A percentile compares a stretch with the other conserved stretches of the same genome.
phyloP scores from a whole-genome alignment of 2,113 vertebrate genomes.

The Urocolius indicus region DNA sequence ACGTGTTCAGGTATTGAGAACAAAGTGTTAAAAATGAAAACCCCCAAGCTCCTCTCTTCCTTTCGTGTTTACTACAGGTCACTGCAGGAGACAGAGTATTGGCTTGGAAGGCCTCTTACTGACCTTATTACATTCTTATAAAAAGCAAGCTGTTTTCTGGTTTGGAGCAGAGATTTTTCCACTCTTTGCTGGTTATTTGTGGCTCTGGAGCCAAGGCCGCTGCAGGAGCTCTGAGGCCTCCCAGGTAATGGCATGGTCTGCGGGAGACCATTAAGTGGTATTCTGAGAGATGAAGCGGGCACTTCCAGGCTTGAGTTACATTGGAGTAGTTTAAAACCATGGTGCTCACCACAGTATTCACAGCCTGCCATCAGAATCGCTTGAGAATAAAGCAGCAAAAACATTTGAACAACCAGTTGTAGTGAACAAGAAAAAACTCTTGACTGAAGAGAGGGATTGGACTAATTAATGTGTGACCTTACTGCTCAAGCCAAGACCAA shows the following conservation, averaged over 20 bases:
- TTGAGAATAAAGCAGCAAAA: slow-evolving; percentile 22
- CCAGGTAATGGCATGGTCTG: not conserved
- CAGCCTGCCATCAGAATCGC: slow-evolving; percentile 14
- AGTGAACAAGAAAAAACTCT: slow-evolving; percentile 20
- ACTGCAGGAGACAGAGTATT: not conserved
- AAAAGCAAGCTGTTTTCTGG: slow-evolving; percentile 49
- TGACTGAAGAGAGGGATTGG: not conserved
- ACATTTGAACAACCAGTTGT: not conserved
- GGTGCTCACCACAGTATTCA: not conserved
- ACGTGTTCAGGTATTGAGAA: not conserved
- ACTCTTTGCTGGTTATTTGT: slow-evolving; percentile 27
- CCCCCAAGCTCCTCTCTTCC: not conserved
- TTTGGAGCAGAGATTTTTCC: slow-evolving; percentile 53
- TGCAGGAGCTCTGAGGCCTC: slow-evolving; percentile 20
- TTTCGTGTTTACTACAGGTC: slow-evolving; percentile 14
- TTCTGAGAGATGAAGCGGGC: not conserved
- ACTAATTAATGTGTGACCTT: slow-evolving; percentile 37
- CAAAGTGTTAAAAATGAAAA: slow-evolving; percentile 23
- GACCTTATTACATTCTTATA: slow-evolving; percentile 32
- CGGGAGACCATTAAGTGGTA: slow-evolving; percentile 11
- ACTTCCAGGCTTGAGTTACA: not conserved
- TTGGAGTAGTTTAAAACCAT: slow-evolving; percentile 4
- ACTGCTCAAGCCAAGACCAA: slow-evolving; percentile 15
- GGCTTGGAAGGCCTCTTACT: slow-evolving; percentile 44
- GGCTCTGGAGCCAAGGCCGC: not conserved